phyloP scores from a whole-genome alignment of 2,888 invertebrate genomes.

The Barypeithes pellucidus region DNA sequence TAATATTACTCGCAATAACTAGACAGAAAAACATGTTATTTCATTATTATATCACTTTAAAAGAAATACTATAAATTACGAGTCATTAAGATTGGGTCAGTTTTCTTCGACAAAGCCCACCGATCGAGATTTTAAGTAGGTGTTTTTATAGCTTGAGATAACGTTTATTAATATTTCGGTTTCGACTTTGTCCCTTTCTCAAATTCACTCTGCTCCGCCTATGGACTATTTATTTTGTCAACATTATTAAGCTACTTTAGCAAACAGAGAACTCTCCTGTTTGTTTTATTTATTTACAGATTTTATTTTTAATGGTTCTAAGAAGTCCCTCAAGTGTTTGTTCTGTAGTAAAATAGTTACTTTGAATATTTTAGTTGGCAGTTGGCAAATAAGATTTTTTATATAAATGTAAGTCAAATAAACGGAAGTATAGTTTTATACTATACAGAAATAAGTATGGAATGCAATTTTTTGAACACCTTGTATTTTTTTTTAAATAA shows the following conservation, averaged over 20 bases:
- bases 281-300: constrained; percentile 41
- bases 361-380: constrained; percentile 17
- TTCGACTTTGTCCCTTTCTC: too few relatives aligned
- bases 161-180: too few relatives aligned
- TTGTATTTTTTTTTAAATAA: not conserved
- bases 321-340: constrained; percentile 22
- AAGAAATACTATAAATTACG: too few relatives aligned
- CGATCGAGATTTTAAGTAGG: too few relatives aligned
- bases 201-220: not conserved
- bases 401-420: constrained; percentile 22
- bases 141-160: too few relatives aligned
- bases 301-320: constrained; percentile 39
- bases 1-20: too few relatives aligned
- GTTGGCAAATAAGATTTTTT: constrained; percentile 22
- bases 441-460: not conserved
- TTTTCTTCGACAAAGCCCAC: too few relatives aligned
- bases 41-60: too few relatives aligned
- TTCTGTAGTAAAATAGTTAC: constrained; percentile 39
- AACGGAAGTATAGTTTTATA: not conserved
- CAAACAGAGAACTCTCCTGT: constrained; percentile 18
- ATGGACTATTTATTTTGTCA: constrained; percentile 2
- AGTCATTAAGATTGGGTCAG: too few relatives aligned
- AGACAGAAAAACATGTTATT: too few relatives aligned
- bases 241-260: constrained; percentile 10
- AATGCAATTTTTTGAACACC: not conserved